Percentiles rank a stretch among this genome's conserved stretches.
phyloP scores from a whole-genome alignment of 2,797 vertebrate genomes.

The Morelia viridis region DNA sequence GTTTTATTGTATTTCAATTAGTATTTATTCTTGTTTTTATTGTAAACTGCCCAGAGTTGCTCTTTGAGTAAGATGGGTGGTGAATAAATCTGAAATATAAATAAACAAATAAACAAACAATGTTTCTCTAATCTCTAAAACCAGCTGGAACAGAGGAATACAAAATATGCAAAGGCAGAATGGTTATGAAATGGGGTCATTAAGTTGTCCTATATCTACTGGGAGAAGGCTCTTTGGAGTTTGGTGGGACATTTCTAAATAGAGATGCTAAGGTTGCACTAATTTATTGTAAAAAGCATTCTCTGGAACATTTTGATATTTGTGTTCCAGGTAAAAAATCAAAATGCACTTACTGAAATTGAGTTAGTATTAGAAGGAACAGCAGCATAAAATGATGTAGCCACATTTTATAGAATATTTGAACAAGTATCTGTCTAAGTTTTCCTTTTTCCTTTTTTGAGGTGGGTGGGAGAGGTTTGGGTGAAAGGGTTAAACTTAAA shows the following conservation, averaged over 20 bases:
- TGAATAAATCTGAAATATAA: no score
- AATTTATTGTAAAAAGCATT: background rate
- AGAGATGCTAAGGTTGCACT: background rate
- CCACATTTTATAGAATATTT: background rate
- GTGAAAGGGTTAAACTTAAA: background rate
- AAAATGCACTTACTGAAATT: constrained; percentile 18
- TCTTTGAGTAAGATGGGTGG: no score
- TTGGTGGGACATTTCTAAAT: background rate
- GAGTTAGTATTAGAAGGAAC: background rate
- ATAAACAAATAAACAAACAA: background rate
- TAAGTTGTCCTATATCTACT: background rate
- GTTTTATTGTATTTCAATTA: no score
- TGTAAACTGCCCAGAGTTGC: no score
- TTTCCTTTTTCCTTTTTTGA: background rate
- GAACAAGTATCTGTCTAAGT: background rate
- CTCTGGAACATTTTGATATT: background rate
- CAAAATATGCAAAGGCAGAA: background rate
- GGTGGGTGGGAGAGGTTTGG: background rate
- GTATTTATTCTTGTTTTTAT: no score
- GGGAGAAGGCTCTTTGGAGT: background rate
- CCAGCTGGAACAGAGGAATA: background rate
- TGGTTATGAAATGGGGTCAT: background rate
- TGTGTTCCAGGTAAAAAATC: constrained; percentile 1
- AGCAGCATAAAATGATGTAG: background rate
- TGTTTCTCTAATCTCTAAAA: background rate